These are phyloP conservation scores for Apamea epomidion DNA, from an alignment of 2,888 invertebrate species.

Conservation along the genomic window DNA sequence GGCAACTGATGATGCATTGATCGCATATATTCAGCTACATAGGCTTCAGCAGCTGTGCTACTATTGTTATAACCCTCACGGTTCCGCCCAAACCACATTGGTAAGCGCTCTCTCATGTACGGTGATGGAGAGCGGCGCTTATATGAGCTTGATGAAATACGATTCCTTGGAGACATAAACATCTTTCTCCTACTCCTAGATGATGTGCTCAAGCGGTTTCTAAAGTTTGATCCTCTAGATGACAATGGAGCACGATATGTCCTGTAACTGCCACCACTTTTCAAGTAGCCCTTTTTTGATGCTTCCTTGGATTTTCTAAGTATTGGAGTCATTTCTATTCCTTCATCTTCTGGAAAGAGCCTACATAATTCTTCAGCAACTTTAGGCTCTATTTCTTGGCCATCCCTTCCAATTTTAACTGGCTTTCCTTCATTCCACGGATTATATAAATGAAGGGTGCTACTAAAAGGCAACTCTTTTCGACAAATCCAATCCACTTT, in stretches of 20 bases:
- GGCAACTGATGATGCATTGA: slow-evolving; percentile 96
- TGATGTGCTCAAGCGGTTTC: slow-evolving; percentile 88
- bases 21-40: slow-evolving; percentile 97
- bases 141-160: slow-evolving; percentile 88
- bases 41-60: slow-evolving; percentile 94
- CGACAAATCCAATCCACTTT: slow-evolving; percentile 99
- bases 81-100: slow-evolving; percentile 91
- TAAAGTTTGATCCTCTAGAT: slow-evolving; percentile 85
- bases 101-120: slow-evolving; percentile 90
- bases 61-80: slow-evolving; percentile 84
- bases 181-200: slow-evolving; percentile 91
- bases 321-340: slow-evolving; percentile 96
- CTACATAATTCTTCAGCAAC: slow-evolving; percentile 98
- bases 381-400: slow-evolving; percentile 99
- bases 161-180: slow-evolving; percentile 92
- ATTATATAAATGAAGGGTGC: slow-evolving; percentile 98
- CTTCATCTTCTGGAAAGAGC: slow-evolving; percentile 97
- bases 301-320: slow-evolving; percentile 96
- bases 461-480: slow-evolving; percentile 97
- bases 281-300: slow-evolving; percentile 91
- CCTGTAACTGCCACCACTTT: slow-evolving; percentile 88
- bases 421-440: slow-evolving; percentile 99
- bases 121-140: slow-evolving; percentile 91
- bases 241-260: slow-evolving; percentile 87
- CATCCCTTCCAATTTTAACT: slow-evolving; percentile 99